Base-by-base conservation (phyloP, 2,888 invertebrate species). In the Dicranocentrus wangi region DNA sequence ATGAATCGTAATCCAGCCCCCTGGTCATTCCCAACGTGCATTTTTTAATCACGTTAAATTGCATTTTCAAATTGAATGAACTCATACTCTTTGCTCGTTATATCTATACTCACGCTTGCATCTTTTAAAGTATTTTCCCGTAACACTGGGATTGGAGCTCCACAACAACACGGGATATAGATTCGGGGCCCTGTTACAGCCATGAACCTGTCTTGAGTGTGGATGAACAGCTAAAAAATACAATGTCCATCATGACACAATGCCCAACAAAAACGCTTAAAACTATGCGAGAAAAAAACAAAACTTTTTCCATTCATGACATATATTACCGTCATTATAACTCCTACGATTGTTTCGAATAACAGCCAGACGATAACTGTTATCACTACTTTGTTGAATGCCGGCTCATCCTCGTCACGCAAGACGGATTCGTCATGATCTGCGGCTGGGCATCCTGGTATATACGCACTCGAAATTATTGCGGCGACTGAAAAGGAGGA, bases 311-410 rank as follows among this genome's bases (percentile, higher is more conserved):
- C n/a, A n/a, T n/a, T n/a, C n/a, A n/a, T n/a, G n/a, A n/a, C n/a
- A n/a, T n/a, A n/a, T n/a, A n/a, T 43, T 66, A 76, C 69, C 21
- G 28, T 69, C 68, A 77, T 68, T n/a, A 77, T 27, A 10, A 51
- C 39, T 39, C 28, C 43, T 15, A 77, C 21, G 1, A 77, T 53
- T 2, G 69, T 1, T 39, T 77, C 76, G 32, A 69, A 7, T 1
- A 60, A 8, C 7, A 77, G 21, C 76, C 76, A 77, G 1, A 51
- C 13, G 5, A 51, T 0, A 0, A 47, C n/a, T 2, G 23, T 28
- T 5, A 43, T 7, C 13, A 58, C 10, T 0, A 55, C 32, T 15
- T 17, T 27, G 28, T 60, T 28, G n/a, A 32, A 2, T 2, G 1
- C 10, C 13, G 15, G n/a, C 32, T 60, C 66, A 17, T 23, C 13